Base-by-base conservation (phyloP, 2,888 invertebrate species). In the Trachelus iudaicus region DNA sequence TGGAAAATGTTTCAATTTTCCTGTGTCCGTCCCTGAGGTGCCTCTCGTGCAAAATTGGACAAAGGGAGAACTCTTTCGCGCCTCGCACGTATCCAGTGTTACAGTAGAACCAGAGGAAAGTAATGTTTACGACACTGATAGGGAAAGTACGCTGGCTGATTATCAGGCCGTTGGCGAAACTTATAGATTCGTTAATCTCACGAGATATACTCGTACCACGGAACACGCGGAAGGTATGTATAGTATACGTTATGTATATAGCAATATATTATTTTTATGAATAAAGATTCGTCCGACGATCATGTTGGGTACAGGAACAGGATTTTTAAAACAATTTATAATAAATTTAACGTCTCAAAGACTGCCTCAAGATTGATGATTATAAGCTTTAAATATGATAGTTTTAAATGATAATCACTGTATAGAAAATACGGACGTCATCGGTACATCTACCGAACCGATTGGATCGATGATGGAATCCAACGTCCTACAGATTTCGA, bases 1-100 rank as follows among this genome's bases (percentile, higher is more conserved):
- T 3, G 95, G 96, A 40, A 92, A 93, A 78, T 96, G 96, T 87
- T 34, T 76, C 69, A 79, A 79, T 23, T 56, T 56, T 56, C 23
- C 40, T 9, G 6, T 56, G 9, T 9, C 40, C 40, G 40, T 56
- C 1, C 40, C 40, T 56, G 40, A 23, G 15, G 15, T 56, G 23
- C 40, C 40, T 56, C 23, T 56, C 9, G 40, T 56, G 23, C 23
- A 23, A 56, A 56, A 56, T 56, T 56, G 40, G 40, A 56, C 40
- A 56, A 56, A 56, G 40, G 40, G 40, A 23, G 40, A 56, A 56
- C 40, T 56, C 6, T 56, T 56, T 23, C 40, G 40, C 1, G 40
- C 40, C 9, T 23, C 40, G 15, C 40, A 56, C 23, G 23, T 23
- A 56, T 56, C 40, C 40, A 56, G 40, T 56, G 40, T 56, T 56